Base-by-base conservation (phyloP, 92 coral and sea anemone genomes). In the Virgularia gustaviana region DNA sequence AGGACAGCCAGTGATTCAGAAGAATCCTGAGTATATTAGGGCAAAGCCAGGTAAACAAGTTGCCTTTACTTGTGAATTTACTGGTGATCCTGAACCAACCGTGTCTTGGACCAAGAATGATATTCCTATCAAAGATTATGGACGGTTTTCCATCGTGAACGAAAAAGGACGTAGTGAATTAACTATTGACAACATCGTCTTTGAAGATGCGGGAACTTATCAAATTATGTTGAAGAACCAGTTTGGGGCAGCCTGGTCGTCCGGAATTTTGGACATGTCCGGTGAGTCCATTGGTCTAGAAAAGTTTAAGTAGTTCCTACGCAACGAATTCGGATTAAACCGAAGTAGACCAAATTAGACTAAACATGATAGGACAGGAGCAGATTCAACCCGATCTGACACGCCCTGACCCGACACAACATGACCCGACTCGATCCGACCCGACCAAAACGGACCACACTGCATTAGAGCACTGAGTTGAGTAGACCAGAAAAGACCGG, bases 41-140 rank as follows among this genome's bases (percentile, higher is more conserved):
- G 62, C 62, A 12, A 27, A 55, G 13, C 16, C 62, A 4, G 62
- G 62, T 27, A 55, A 34, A 2, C 27, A 55, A 4, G 62, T 55
- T 3, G 32, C 62, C 2, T 55, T 55, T n/a, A 34, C 62, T 27
- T 27, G 35, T 12, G 32, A 15, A 9, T 55, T 90, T 25, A 80
- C 75, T 42, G 90, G 95, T 1, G 65, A 49, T 24, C 97, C 97
- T 24, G 75, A 80, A 32, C 95, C 97, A 56, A 70, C 63, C 27
- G 73, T 90, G 32, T 87, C 85, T 41, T 90, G 97, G 97, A 76
- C 83, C 60, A 85, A 78, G 58, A 90, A 88, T 32, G 65, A 57
- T 24, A 85, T 85, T 22, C 80, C 73, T 30, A 78, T 90, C 37
- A 78, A 53, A n/a, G 89, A 88, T 37, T 61, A 67, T 34, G 88